These are phyloP conservation scores for Mimachlamys varia DNA, from an alignment of 2,888 invertebrate species.

Conservation along the genomic window DNA sequence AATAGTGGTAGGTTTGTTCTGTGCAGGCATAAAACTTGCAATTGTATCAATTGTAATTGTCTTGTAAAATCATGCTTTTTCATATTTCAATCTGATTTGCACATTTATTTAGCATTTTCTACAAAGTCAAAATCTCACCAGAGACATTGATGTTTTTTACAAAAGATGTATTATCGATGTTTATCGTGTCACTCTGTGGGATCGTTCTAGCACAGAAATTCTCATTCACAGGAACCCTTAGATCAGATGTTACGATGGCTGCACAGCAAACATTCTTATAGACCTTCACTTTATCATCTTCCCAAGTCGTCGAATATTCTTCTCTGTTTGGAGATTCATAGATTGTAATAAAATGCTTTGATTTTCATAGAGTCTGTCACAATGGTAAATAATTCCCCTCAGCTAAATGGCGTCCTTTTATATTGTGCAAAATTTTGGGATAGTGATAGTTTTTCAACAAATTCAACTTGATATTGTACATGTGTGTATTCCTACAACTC, in stretches of 20 bases:
- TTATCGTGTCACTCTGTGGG: background rate
- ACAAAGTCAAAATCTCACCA: background rate
- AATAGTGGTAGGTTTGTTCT: too few species aligned
- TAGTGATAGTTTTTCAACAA: constrained; percentile 21
- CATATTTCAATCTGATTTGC: background rate
- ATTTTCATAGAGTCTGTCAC: background rate
- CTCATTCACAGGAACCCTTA: background rate
- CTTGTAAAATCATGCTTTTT: background rate
- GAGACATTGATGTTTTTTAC: background rate
- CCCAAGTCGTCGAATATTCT: background rate
- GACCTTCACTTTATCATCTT: background rate
- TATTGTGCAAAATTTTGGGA: background rate
- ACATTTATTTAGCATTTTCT: background rate
- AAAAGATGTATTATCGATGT: background rate
- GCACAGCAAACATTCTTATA: background rate
- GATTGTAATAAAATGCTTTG: background rate
- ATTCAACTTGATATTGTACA: constrained; percentile 21
- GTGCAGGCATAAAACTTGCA: background rate
- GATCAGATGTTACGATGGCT: background rate
- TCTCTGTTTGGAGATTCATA: background rate
- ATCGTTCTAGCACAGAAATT: background rate
- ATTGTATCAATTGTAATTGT: background rate
- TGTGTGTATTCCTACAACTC: background rate
- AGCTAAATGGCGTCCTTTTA: background rate
- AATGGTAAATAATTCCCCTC: background rate